Evolutionary conservation across 2,797 vertebrate species (phyloP), one percentile per base, ranked within the genome.

Genomic region (Aplochiton taeniatus): DNA sequence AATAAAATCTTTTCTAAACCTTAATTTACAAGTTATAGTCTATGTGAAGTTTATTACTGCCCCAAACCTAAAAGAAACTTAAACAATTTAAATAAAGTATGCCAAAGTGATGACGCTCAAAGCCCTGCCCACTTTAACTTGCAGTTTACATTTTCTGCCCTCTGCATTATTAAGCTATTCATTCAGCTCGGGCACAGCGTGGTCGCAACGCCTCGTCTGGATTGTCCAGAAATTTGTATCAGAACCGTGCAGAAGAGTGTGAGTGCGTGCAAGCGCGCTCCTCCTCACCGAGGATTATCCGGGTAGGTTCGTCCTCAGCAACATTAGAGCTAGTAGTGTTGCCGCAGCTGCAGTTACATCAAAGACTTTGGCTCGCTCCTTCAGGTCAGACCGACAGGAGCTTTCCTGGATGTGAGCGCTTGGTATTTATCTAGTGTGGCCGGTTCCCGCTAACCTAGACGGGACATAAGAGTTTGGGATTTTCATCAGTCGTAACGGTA

Each of bases 251-350:
- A 58, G 57, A 58, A 16, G 57, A 60, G 58, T 59, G 58, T 58
- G 51, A 52, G 44, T 57, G 61, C 43, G 51, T 45, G 42, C 14
- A 43, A 17, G 63, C 52, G 62, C 18, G 49, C 61, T 47, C 31
- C 50, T 31, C 51, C 56, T 47, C 47, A 64, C 61, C 19, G 4
- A 72, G 82, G 84, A 83, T 88, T 79, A 85, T 82, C 74, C 11
- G 57, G 62, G 87, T 78, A 81, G 90, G 68, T 75, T 85, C 61
- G 69, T 85, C 86, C 81, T 81, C 74, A 80, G 80, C 78, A 71
- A 84, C 89, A 84, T 88, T 91, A 85, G 78, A 80, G 77, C 83
- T 61, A 77, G 31, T 31, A 31, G 83, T 85, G 78, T 81, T 85
- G 81, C 85, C 9, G 88, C 88, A 84, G 83, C 88, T 82, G 87